Evolutionary conservation across 23 tunicate genomes (phyloP), one percentile per base, ranked within the genome.

Genomic region (Halocynthia roretzi): DNA sequence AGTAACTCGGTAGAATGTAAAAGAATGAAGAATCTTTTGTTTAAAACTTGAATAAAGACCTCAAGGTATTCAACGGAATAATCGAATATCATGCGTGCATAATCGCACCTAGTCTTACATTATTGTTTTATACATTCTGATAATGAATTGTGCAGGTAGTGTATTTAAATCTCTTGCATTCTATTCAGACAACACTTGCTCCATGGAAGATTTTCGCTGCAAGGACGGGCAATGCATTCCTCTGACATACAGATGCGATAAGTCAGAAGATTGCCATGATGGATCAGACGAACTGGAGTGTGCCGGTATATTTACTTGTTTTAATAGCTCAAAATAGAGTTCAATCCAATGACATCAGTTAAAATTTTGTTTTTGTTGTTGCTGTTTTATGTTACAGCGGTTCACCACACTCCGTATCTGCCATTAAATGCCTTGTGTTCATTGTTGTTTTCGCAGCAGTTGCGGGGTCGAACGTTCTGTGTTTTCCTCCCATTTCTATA

Each of bases 231-330:
- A 78, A 31, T 89, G 96, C 64, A 75, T 89, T 60, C 87, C 90
- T 51, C 54, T 71, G 68, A 66, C 23, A 50, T 84, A 87, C 85
- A 80, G 85, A 51, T 89, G 96, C 62, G 96, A 89, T 52, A 89
- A 89, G 8, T 76, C 79, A 10, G 68, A 54, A 31, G 96, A 89
- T 53, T 89, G 96, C 77, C 62, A 80, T 11, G 96, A 89, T 67
- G 89, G 85, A 0, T 84, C 89, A 2, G 96, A 89, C 52, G 96
- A 89, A 68, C 52, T 15, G 7, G 82, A 65, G 15, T 87, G 94
- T 21, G 75, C 48, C 0, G 76, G 76, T 71, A 22, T 60, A 60
- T 2, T 68, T 68, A 31, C 4, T 31, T 31, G 44, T 31, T 31
- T 31, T 31, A 1, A n/a, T n/a, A n/a, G n/a, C n/a, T n/a, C n/a